Evolutionary conservation across 2,113 vertebrate species (phyloP), one percentile per base, ranked within the genome.

Genomic region (Vulpes ferrilata): DNA sequence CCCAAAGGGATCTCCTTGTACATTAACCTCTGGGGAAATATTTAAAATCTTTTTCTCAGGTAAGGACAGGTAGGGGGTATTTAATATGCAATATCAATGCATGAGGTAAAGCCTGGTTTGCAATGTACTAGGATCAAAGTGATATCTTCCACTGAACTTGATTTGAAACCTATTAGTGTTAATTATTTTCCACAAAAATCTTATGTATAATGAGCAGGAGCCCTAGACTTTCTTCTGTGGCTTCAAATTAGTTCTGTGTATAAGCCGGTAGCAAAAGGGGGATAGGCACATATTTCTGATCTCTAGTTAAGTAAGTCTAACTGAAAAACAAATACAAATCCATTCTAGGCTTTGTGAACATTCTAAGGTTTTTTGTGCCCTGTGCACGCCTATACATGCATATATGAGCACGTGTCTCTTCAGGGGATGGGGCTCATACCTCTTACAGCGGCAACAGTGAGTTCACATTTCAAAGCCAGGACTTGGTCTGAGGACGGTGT

Each of bases 181-280:
- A 87, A 98, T 96, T 79, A 95, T 95, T 97, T 97, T 86, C 92
- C 73, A 48, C 84, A 87, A 35, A 90, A 35, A 32, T 92, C 84
- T 86, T 95, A 55, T 0, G 5, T 73, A 83, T 43, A 90, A 84
- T 83, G 0, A 98, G 76, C 1, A 92, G 86, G 6, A 3, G 43
- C 4, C 71, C 90, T 86, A 32, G 0, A 92, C 80, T 87, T 88
- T 80, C 0, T 0, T 5, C 0, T 4, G 19, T 67, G 93, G 96
- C 88, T 93, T 11, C 16, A 87, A 88, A 95, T 17, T 25, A 92
- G 83, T 90, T 95, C 60, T 93, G 69, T 32, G 27, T 11, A 84
- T 67, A 96, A 78, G 35, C 69, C 62, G 30, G 73, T 65, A 86
- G 85, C 69, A 10, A 27, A 69, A 69, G 83, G 60, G 69, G 94